A percentile compares a stretch with the other conserved stretches of the same genome.
phyloP scores from a whole-genome alignment of 1,140 invertebrate genomes.

The Drosophila parvula region DNA sequence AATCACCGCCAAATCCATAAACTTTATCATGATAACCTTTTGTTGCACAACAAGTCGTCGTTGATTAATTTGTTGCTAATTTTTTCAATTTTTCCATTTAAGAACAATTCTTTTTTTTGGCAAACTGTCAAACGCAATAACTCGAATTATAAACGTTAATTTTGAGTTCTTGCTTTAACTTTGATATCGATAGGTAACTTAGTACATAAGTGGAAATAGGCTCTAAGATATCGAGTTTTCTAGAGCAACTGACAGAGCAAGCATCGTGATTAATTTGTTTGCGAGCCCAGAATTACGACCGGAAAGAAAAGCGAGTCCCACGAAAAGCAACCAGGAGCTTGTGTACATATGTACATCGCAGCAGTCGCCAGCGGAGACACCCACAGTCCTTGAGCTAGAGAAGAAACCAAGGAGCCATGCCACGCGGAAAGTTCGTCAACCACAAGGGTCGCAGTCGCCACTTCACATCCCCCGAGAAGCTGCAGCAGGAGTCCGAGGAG shows the following conservation, averaged over 20 bases:
- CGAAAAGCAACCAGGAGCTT: slow-evolving; percentile 3
- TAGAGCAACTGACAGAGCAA: slow-evolving; percentile 14
- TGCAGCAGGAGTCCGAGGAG: slow-evolving; percentile 93
- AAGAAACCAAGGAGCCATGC: slow-evolving; percentile 53
- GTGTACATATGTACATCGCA: neutral
- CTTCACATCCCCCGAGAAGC: slow-evolving; percentile 96
- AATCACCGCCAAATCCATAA: too few species aligned
- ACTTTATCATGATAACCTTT: too few species aligned
- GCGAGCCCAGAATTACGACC: neutral
- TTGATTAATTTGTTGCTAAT: too few species aligned
- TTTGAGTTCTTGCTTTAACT: too few species aligned
- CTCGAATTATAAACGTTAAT: too few species aligned
- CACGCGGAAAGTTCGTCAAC: slow-evolving; percentile 92
- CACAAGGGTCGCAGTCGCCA: slow-evolving; percentile 96
- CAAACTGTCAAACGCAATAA: too few species aligned
- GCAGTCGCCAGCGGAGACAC: slow-evolving; percentile 7
- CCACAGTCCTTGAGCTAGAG: slow-evolving; percentile 2
- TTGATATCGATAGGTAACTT: too few species aligned
- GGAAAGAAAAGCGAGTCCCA: slow-evolving; percentile 4
- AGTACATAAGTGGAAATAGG: too few species aligned
- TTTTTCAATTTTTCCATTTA: too few species aligned
- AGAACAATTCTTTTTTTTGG: too few species aligned
- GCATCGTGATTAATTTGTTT: slow-evolving; percentile 19
- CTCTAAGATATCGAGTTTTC: slow-evolving; percentile 1
- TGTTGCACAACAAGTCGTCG: too few species aligned